A percentile compares a stretch with the other conserved stretches of the same genome.
phyloP scores from a whole-genome alignment of 2,797 vertebrate species.

The Nyctalus aviator region DNA sequence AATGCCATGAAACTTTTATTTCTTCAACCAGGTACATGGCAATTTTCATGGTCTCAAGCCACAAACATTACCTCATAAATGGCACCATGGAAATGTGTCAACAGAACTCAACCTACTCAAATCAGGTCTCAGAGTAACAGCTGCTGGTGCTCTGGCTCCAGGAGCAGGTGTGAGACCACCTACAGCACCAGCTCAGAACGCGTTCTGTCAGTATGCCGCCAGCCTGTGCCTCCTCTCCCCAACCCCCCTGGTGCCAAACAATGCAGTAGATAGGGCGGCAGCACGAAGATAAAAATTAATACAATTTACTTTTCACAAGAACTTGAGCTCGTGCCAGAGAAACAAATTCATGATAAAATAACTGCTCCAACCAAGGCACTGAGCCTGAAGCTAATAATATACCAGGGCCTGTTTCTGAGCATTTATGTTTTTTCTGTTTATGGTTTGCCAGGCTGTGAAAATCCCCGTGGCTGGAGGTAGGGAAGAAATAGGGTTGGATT shows the following conservation, averaged over 20 bases:
- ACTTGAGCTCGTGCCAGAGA: conserved; percentile 83
- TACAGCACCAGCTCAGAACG: conserved; percentile 81
- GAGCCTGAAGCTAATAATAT: conserved; percentile 54
- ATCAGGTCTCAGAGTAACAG: conserved; percentile 82
- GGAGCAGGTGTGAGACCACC: conserved; percentile 89
- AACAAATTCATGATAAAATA: conserved; percentile 78
- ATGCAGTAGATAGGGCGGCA: conserved; percentile 83
- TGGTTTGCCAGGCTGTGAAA: conserved; percentile 67
- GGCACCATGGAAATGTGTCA: conserved; percentile 82
- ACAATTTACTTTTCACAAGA: conserved; percentile 72
- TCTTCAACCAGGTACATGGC: conserved; percentile 78
- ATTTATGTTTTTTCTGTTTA: conserved; percentile 72
- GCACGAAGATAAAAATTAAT: conserved; percentile 77
- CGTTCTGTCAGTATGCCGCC: conserved; percentile 82
- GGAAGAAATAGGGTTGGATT: conserved; percentile 11
- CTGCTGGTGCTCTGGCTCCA: conserved; percentile 83
- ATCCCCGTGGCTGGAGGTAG: not conserved
- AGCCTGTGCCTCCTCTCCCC: conserved; percentile 76
- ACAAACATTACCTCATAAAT: conserved; percentile 80
- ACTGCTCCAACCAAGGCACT: conserved; percentile 57
- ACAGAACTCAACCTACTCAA: conserved; percentile 80
- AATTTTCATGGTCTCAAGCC: conserved; percentile 76
- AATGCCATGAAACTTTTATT: conserved; percentile 80
- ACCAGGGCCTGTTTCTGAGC: conserved; percentile 67
- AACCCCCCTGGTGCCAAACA: conserved; percentile 78